Evolutionary conservation across 92 coral and sea anemone genomes (phyloP).

Genomic region (Pocillopora grandis): DNA sequence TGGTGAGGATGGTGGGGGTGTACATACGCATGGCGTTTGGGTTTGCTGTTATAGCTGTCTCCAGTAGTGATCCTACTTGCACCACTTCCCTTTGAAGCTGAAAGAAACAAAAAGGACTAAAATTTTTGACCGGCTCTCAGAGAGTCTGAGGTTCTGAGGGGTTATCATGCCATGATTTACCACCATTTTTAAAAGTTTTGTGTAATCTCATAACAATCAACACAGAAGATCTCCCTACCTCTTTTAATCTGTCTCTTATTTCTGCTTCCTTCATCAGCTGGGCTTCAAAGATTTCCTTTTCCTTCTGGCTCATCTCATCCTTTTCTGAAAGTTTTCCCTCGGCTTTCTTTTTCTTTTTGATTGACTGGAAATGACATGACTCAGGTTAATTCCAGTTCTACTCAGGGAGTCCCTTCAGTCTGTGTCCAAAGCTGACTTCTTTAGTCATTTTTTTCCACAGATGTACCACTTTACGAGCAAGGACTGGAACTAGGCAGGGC

Average conservation of each 20-base stretch:
- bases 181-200: not conserved
- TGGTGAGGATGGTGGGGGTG: conserved; percentile 65
- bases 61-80: conserved; percentile 64
- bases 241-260: conserved; percentile 70
- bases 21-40: conserved; percentile 64
- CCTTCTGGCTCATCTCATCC: conserved; percentile 82
- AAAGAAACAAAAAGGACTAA: not conserved
- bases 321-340: conserved; percentile 58
- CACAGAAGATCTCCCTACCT: conserved; percentile 53
- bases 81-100: conserved; percentile 59
- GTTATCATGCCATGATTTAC: not conserved
- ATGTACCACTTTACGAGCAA: no score
- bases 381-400: not conserved
- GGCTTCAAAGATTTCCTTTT: conserved; percentile 77
- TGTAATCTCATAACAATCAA: not conserved
- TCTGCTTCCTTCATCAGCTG: conserved; percentile 85
- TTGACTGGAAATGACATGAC: conserved; percentile 52
- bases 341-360: conserved; percentile 75
- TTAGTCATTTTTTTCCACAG: no score
- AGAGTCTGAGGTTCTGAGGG: no score
- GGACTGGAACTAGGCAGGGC: no score
- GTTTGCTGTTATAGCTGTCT: conserved; percentile 66
- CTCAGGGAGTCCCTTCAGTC: no score
- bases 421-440: no score
- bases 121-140: no score